Evolutionary conservation across 2,797 vertebrate species (phyloP).

Genomic region (Sarcoramphus papa): DNA sequence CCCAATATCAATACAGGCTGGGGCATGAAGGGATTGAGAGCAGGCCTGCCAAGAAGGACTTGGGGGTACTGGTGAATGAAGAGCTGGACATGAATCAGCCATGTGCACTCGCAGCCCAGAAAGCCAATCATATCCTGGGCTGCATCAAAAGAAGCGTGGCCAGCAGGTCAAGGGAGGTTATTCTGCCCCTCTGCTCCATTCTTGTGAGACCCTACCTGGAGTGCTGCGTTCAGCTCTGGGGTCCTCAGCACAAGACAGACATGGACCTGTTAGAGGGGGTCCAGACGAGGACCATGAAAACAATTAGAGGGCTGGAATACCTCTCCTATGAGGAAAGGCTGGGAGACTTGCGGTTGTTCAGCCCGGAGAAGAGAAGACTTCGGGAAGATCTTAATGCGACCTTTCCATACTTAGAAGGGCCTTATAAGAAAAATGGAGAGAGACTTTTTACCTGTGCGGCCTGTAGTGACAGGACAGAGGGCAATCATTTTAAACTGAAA

Average conservation of each 20-base stretch:
- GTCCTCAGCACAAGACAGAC: not conserved
- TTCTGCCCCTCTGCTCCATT: not conserved
- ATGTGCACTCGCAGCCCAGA: not conserved
- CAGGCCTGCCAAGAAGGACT: not conserved
- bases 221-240: not conserved
- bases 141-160: not conserved
- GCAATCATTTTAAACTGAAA: not conserved
- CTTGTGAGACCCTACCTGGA: too few relatives aligned
- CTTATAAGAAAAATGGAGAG: not conserved
- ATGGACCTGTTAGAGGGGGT: not conserved
- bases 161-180: not conserved
- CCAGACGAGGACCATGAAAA: not conserved
- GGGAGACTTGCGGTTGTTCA: not conserved
- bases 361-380: not conserved
- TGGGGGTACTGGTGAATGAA: too few relatives aligned
- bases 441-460: not conserved
- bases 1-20: not conserved
- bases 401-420: not conserved
- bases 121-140: accelerated
- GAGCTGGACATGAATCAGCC: not conserved
- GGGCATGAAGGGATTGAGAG: not conserved
- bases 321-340: not conserved
- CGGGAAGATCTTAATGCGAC: accelerated
- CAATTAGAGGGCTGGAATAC: not conserved
- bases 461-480: too few relatives aligned